Conservation (phyloP, 2,113 vertebrate species). For the Corythaeola cristata region DNA sequence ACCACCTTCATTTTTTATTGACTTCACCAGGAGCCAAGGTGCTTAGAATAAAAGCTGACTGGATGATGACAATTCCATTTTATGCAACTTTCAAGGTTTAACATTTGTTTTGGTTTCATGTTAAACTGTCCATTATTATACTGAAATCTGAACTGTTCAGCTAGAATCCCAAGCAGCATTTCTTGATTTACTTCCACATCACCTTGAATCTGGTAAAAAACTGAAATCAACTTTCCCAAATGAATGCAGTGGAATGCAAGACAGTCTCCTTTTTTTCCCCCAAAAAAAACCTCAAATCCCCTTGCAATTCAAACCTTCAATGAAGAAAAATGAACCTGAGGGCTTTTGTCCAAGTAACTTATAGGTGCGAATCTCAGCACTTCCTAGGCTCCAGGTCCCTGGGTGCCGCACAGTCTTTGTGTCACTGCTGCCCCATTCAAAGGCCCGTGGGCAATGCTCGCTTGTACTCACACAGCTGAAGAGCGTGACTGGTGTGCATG, state of each 20-base stretch:
- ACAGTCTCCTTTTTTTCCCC: accelerated
- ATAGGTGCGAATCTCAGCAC: background rate
- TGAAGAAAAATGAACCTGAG: background rate
- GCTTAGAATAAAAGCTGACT: background rate
- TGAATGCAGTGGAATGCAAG: background rate
- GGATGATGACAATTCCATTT: conserved; percentile 1
- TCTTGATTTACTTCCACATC: background rate
- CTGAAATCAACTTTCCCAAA: background rate
- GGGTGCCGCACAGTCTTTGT: background rate
- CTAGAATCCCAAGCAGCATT: accelerated
- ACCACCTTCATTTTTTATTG: background rate
- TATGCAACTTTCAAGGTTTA: background rate
- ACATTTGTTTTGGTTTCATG: background rate
- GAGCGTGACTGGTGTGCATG: accelerated
- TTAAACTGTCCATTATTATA: background rate
- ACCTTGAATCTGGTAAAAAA: background rate
- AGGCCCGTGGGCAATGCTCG: background rate
- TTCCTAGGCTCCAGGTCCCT: background rate
- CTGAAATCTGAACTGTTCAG: background rate
- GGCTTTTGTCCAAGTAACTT: background rate
- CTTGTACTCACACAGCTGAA: background rate
- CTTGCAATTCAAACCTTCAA: background rate
- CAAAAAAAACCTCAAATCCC: background rate
- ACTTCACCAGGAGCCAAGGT: background rate
- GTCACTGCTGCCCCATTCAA: background rate